Conservation (phyloP, 2,797 vertebrate species). For the Myoxocephalus aenaeus region DNA sequence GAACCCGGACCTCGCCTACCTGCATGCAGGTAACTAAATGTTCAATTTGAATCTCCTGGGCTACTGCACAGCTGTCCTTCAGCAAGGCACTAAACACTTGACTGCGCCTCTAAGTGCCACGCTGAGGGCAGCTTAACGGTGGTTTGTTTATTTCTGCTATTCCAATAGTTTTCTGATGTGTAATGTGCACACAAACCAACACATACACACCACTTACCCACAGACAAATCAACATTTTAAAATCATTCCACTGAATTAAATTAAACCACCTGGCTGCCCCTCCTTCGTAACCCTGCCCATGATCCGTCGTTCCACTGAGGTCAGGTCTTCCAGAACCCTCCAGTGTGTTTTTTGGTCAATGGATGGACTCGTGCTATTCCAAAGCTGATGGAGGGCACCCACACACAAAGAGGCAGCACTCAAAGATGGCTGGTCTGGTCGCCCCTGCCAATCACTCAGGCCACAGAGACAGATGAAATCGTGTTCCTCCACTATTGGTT, state of each 20-base stretch:
- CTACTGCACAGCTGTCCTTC: neutral
- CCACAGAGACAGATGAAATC: conserved; percentile 78
- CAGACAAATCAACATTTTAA: conserved; percentile 40
- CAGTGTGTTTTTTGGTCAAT: conserved; percentile 60
- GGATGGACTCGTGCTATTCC: conserved; percentile 54
- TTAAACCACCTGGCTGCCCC: conserved; percentile 28
- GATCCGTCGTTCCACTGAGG: conserved; percentile 44
- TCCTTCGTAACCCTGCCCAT: conserved; percentile 4
- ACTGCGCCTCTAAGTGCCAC: neutral
- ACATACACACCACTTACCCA: conserved; percentile 7
- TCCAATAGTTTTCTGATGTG: neutral
- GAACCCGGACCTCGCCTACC: conserved; percentile 96
- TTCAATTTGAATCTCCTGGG: neutral
- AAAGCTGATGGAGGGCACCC: conserved; percentile 63
- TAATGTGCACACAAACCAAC: conserved; percentile 8
- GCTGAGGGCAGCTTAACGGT: neutral
- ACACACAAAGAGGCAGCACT: conserved; percentile 69
- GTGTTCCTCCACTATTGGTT: conserved; percentile 75
- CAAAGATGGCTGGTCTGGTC: conserved; percentile 66
- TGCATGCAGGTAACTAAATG: conserved; percentile 90
- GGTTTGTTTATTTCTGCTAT: neutral
- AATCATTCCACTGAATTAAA: conserved; percentile 42
- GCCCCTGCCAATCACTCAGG: conserved; percentile 81
- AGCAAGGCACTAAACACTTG: neutral
- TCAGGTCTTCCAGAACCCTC: conserved; percentile 46